A percentile compares a stretch with the other conserved stretches of the same genome.
Evolutionary conservation across 92 coral and sea anemone species (phyloP).

Genomic region (Phenganax stokvisi): DNA sequence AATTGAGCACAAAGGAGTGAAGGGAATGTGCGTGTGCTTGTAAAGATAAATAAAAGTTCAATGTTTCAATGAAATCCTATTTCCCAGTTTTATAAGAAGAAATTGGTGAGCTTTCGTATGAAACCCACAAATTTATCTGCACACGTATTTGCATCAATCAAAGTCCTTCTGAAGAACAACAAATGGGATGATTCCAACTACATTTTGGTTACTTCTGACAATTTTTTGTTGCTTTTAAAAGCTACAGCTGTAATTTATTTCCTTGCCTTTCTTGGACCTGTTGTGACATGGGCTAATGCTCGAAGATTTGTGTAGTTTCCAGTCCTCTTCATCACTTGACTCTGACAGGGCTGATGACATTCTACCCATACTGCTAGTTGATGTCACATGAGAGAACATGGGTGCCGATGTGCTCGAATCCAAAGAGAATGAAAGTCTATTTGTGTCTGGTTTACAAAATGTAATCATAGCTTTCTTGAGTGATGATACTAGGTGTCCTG

Average conservation of each 20-base stretch:
- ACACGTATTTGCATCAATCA: too few relatives aligned
- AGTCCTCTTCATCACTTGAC: constrained; percentile 19
- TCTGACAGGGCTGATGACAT: background rate
- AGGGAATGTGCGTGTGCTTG: background rate
- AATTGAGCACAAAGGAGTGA: background rate
- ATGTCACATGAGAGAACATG: background rate
- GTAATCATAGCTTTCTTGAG: constrained; percentile 10
- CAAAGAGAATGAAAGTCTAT: background rate
- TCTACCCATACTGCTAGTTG: background rate
- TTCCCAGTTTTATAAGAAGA: too few relatives aligned
- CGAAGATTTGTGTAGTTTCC: background rate
- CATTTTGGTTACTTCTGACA: too few relatives aligned
- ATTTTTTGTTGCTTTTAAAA: too few relatives aligned
- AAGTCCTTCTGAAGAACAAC: too few relatives aligned
- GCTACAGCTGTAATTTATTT: background rate
- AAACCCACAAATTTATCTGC: too few relatives aligned
- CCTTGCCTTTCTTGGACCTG: constrained; percentile 17
- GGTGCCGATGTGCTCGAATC: background rate
- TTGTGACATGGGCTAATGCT: background rate
- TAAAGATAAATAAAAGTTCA: too few relatives aligned
- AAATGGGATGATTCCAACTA: too few relatives aligned
- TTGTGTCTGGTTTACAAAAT: background rate
- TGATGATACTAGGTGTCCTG: constrained; percentile 19
- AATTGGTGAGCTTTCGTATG: too few relatives aligned
- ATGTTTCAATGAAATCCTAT: too few relatives aligned